Evolutionary conservation across 2,888 invertebrate species (phyloP).

Genomic region (Crepidodera aurea): DNA sequence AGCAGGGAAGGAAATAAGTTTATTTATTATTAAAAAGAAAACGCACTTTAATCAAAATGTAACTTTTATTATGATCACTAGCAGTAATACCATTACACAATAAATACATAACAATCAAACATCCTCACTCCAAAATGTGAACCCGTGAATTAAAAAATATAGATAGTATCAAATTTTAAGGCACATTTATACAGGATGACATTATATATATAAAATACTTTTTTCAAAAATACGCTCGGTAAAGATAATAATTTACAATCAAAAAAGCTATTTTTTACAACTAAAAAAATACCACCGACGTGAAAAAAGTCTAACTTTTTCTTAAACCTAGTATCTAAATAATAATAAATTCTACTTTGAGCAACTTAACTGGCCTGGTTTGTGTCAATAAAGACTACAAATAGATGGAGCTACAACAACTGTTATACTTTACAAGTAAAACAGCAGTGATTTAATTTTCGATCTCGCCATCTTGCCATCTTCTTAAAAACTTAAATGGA

Average conservation of each 20-base stretch:
- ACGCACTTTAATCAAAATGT: not conserved
- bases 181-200: not conserved
- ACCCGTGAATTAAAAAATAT: not conserved
- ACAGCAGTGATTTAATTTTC: too few species aligned
- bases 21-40: not conserved
- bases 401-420: too few species aligned
- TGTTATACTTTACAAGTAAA: too few species aligned
- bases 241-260: constrained; percentile 2
- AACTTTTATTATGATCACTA: not conserved
- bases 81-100: constrained; percentile 3
- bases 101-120: constrained; percentile 7
- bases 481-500: too few species aligned
- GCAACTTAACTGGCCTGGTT: not conserved
- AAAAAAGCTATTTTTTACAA: not conserved
- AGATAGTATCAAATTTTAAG: not conserved
- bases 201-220: not conserved
- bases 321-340: too few species aligned
- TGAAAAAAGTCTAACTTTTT: not conserved
- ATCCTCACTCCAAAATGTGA: constrained; percentile 6
- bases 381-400: not conserved
- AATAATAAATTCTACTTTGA: not conserved
- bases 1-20: too few species aligned
- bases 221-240: constrained; percentile 10
- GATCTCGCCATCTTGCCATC: too few species aligned
- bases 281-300: not conserved